Conservation (phyloP, 1,140 invertebrate species). For the Asbolus verrucosus region DNA sequence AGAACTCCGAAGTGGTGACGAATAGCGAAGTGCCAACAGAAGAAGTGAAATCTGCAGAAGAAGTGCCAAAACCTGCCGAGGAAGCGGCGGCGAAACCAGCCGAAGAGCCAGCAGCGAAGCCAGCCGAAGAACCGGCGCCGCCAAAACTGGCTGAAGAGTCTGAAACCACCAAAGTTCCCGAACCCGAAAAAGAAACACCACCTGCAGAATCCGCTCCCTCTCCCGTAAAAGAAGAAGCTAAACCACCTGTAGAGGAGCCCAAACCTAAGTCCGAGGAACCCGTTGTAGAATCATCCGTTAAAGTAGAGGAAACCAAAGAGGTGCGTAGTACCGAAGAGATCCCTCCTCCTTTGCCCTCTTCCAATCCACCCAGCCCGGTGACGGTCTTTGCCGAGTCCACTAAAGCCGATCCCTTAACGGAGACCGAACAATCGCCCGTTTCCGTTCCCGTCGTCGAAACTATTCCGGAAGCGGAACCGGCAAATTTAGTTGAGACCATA, state of each 20-base stretch:
- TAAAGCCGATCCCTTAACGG: slow-evolving; percentile 58
- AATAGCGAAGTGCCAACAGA: slow-evolving; percentile 24
- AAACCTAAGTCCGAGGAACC: slow-evolving; percentile 52
- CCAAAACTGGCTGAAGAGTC: slow-evolving; percentile 36
- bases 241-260: slow-evolving; percentile 35
- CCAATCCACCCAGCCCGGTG: slow-evolving; percentile 63
- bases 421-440: too few species aligned
- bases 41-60: slow-evolving; percentile 45
- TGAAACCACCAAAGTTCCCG: slow-evolving; percentile 47
- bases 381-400: slow-evolving; percentile 64
- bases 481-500: background rate
- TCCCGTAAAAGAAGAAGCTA: slow-evolving; percentile 47
- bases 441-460: slow-evolving; percentile 2
- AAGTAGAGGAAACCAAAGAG: slow-evolving; percentile 61
- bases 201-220: slow-evolving; percentile 47
- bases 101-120: slow-evolving; percentile 39
- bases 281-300: too few species aligned
- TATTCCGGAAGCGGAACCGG: slow-evolving; percentile 28
- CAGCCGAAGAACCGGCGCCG: slow-evolving; percentile 44
- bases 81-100: slow-evolving; percentile 46
- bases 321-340: slow-evolving; percentile 64
- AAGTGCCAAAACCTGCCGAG: slow-evolving; percentile 45
- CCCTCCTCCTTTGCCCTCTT: slow-evolving; percentile 64
- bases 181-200: slow-evolving; percentile 51
- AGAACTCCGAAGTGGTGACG: slow-evolving; percentile 45